These are phyloP conservation scores for Pan troglodytes DNA, from an alignment of 2,113 vertebrate species.

Conservation along the genomic window NHGRI_mPanTro3-v2.1_pri NC_072398.2:85227001-85227500, in stretches of 20 bases:
- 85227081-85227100: no score
- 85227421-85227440: rapidly evolving
- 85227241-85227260: neutral
- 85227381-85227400: neutral
- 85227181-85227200: neutral
- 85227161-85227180: neutral
- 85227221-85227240: neutral
- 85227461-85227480: neutral
- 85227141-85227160: neutral
- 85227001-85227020: neutral
- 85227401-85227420: rapidly evolving
- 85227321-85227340: neutral
- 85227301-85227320: neutral
- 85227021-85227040: neutral
- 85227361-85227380: neutral
- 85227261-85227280: neutral
- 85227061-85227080: neutral
- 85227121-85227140: neutral
- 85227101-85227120: neutral
- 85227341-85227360: neutral
- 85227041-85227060: neutral
- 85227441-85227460: neutral
- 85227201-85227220: neutral
- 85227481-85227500: neutral
- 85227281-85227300: neutral